Evolutionary conservation across 1,140 invertebrate genomes (phyloP), one percentile per base, ranked within the genome.

Genomic region (Cyclina sinensis): DNA sequence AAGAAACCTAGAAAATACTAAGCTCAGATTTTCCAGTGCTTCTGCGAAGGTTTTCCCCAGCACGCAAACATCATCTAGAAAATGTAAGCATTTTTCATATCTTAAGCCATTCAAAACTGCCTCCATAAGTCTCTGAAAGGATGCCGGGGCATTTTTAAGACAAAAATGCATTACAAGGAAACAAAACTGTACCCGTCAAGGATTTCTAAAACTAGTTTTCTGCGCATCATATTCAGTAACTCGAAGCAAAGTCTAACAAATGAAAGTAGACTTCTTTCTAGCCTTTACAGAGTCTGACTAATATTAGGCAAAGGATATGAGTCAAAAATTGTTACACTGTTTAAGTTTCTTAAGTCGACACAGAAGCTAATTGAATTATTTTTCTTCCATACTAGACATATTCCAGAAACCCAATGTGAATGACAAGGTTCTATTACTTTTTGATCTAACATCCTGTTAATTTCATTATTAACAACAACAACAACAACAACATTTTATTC

Each of bases 341-440:
- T 94, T 1, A 91, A 54, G 14, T 30, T 32, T 24, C 91, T 96
- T 92, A 95, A 96, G 92, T 89, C n/a, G n/a, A n/a, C n/a, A n/a
- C n/a, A n/a, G n/a, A n/a, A n/a, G n/a, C n/a, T n/a, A n/a, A n/a
- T n/a, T n/a, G 92, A 87, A 16, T 95, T 95, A 91, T 96, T 92
- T 0, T 92, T 65, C 85, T 96, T 96, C 21, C 92, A 46, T 0
- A 96, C 95, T 14, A 95, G 92, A 11, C 96, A 96, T 18, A 96
- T 89, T 1, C 96, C 96, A n/a, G n/a, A n/a, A n/a, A n/a, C n/a
- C n/a, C n/a, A n/a, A n/a, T n/a, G n/a, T n/a, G n/a, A n/a, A n/a
- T n/a, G n/a, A n/a, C n/a, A n/a, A n/a, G n/a, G n/a, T n/a, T n/a
- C n/a, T n/a, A n/a, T n/a, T n/a, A n/a, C 91, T 51, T 94, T 94